phyloP scores from a whole-genome alignment of 2,888 invertebrate species.

The Amphimallon solstitiale region DNA sequence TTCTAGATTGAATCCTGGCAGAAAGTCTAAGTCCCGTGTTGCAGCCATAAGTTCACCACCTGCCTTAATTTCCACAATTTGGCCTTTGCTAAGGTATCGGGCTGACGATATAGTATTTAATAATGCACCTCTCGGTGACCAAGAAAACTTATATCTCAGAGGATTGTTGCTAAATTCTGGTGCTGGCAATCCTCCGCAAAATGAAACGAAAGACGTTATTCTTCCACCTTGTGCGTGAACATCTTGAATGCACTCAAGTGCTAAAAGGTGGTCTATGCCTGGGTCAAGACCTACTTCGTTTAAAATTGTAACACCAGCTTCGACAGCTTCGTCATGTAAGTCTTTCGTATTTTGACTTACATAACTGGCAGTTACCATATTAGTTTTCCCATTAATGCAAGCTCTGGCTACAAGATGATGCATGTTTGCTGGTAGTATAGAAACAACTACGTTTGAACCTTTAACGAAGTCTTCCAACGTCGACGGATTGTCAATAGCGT shows the following conservation, averaged over 20 bases:
- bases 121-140: slow-evolving; percentile 95
- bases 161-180: slow-evolving; percentile 96
- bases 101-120: slow-evolving; percentile 91
- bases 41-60: slow-evolving; percentile 91
- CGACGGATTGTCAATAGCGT: slow-evolving; percentile 79
- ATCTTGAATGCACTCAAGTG: slow-evolving; percentile 96
- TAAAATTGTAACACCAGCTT: slow-evolving; percentile 90
- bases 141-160: slow-evolving; percentile 91
- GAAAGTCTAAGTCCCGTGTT: slow-evolving; percentile 82
- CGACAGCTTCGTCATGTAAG: slow-evolving; percentile 81
- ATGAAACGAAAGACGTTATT: slow-evolving; percentile 94
- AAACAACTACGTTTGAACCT: slow-evolving; percentile 81
- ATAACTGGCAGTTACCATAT: slow-evolving; percentile 98
- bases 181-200: slow-evolving; percentile 97
- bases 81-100: slow-evolving; percentile 68
- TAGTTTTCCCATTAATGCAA: slow-evolving; percentile 86
- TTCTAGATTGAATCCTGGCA: slow-evolving; percentile 96
- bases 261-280: slow-evolving; percentile 88
- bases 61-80: slow-evolving; percentile 84
- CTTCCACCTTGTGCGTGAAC: slow-evolving; percentile 89
- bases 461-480: slow-evolving; percentile 77
- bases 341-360: slow-evolving; percentile 84
- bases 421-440: slow-evolving; percentile 89
- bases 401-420: slow-evolving; percentile 88
- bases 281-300: slow-evolving; percentile 99